Evolutionary conservation across 1,140 invertebrate species (phyloP).

Genomic region (Semibalanus balanoides): DNA sequence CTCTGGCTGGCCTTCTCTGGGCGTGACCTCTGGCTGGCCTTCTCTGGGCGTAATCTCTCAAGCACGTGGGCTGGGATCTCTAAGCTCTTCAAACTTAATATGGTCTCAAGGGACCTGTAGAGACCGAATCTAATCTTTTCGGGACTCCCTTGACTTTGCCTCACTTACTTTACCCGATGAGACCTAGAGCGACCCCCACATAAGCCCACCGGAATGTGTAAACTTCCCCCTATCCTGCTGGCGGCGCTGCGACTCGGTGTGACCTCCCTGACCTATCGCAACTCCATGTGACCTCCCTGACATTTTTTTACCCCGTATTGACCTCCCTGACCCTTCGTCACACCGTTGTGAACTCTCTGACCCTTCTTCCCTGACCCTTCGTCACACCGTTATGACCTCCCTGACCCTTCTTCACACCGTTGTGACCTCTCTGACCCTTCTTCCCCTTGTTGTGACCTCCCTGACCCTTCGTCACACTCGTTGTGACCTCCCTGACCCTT

Average conservation of each 20-base stretch:
- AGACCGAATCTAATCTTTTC: too few relatives aligned
- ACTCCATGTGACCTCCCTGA: slow-evolving; percentile 10
- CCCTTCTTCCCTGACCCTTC: slow-evolving; percentile 5
- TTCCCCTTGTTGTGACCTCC: slow-evolving; percentile 17
- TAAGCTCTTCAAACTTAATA: too few relatives aligned
- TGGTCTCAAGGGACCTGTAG: too few relatives aligned
- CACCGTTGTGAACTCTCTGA: too few relatives aligned
- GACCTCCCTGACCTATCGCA: slow-evolving; percentile 16
- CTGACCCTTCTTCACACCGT: slow-evolving; percentile 10
- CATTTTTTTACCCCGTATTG: neutral
- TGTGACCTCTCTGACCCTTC: neutral
- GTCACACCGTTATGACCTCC: slow-evolving; percentile 18
- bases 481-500: slow-evolving; percentile 12
- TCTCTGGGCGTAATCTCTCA: slow-evolving; percentile 24
- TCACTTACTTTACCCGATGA: too few relatives aligned
- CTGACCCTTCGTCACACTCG: neutral
- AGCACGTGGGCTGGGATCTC: too few relatives aligned
- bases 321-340: neutral
- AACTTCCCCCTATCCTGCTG: too few relatives aligned
- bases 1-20: neutral
- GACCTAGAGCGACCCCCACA: too few relatives aligned
- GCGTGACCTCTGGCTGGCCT: slow-evolving; percentile 20
- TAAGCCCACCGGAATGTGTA: too few relatives aligned
- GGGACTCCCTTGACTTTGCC: too few relatives aligned
- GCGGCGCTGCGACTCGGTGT: too few relatives aligned